These are phyloP conservation scores for Gortyna flavago DNA, from an alignment of 2,888 invertebrate genomes.

Conservation along the genomic window DNA sequence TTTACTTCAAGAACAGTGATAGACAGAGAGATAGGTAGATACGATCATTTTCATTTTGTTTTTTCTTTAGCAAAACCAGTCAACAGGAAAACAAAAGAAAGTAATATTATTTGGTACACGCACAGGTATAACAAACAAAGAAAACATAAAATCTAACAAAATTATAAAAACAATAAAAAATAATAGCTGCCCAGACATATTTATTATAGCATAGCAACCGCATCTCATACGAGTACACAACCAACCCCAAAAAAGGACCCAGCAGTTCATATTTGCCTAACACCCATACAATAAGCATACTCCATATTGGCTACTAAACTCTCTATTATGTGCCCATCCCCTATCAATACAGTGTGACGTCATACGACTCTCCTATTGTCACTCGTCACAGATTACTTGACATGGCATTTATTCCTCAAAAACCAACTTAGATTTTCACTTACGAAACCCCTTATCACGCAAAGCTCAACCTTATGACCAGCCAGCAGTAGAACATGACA, in stretches of 20 bases:
- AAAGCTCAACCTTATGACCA: slow-evolving; percentile 29
- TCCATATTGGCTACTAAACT: slow-evolving; percentile 64
- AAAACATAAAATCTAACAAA: background rate
- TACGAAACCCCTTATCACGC: background rate
- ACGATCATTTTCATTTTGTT: no score
- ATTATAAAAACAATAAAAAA: background rate
- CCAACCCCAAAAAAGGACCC: background rate
- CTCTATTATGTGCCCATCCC: slow-evolving; percentile 72
- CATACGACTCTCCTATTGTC: slow-evolving; percentile 72
- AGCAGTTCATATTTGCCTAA: slow-evolving; percentile 35
- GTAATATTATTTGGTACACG: no score
- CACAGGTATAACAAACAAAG: no score
- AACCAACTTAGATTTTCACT: slow-evolving; percentile 40
- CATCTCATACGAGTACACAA: background rate
- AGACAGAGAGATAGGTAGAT: background rate
- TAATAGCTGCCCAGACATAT: background rate
- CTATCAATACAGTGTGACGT: slow-evolving; percentile 69
- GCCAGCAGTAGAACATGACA: background rate
- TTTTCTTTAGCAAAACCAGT: background rate
- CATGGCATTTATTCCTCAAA: slow-evolving; percentile 62
- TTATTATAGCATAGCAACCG: slow-evolving; percentile 8
- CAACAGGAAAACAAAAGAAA: no score
- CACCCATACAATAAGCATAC: slow-evolving; percentile 54
- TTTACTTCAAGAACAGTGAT: background rate
- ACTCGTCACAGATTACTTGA: slow-evolving; percentile 66